Percentiles rank a stretch among this genome's conserved stretches.
Evolutionary conservation across 2,888 invertebrate species (phyloP).

Genomic region (Spatulosminthurus flaviceps): DNA sequence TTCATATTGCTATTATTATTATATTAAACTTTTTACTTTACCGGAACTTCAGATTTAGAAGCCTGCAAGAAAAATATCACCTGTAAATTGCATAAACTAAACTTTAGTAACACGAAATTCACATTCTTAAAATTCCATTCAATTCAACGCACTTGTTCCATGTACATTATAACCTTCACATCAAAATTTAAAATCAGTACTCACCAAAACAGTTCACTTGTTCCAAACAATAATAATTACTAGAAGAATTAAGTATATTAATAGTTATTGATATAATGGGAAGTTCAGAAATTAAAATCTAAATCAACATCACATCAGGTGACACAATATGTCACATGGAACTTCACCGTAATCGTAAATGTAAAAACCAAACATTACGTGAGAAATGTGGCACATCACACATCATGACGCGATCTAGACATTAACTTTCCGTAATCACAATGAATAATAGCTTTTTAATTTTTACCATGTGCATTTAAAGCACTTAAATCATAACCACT

Average conservation of each 20-base stretch:
- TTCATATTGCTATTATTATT: conserved; percentile 39
- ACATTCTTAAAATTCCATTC: no score
- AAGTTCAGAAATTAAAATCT: background rate
- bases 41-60: no score
- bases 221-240: background rate
- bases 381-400: background rate
- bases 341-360: background rate
- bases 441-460: background rate
- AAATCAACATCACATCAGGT: conserved; percentile 4
- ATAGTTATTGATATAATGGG: background rate
- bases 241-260: background rate
- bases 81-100: no score
- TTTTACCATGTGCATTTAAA: no score
- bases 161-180: no score
- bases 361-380: background rate
- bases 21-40: no score
- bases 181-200: no score
- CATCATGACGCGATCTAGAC: background rate
- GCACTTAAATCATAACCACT: no score
- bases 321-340: conserved; percentile 12
- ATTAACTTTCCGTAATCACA: background rate
- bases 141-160: no score
- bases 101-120: no score
- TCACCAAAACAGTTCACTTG: no score
- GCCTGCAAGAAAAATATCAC: no score